phyloP scores from a whole-genome alignment of 2,113 vertebrate species.

The Nycticebus coucang region DNA sequence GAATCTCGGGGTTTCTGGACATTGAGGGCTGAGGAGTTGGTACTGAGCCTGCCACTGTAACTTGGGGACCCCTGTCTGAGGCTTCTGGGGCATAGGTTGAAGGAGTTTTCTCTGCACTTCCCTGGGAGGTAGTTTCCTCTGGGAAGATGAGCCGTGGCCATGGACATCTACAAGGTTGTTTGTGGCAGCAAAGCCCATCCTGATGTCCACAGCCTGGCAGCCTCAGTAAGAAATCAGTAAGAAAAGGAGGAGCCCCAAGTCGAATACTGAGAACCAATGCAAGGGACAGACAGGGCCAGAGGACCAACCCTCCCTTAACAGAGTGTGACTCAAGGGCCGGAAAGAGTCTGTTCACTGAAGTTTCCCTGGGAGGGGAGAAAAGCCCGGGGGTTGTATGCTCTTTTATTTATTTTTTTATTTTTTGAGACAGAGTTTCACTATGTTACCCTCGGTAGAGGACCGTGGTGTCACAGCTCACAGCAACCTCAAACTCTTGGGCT shows the following conservation, averaged over 20 bases:
- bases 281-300: fast-evolving
- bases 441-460: no score
- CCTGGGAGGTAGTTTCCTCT: no score
- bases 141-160: background rate
- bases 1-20: no score
- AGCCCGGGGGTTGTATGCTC: fast-evolving
- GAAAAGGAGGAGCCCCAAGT: fast-evolving
- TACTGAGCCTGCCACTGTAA: background rate
- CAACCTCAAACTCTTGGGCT: no score
- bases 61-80: background rate
- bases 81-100: background rate
- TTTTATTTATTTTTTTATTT: no score
- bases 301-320: background rate
- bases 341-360: background rate
- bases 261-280: fast-evolving
- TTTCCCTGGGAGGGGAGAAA: fast-evolving
- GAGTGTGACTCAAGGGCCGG: background rate
- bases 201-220: fast-evolving
- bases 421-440: no score
- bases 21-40: fast-evolving
- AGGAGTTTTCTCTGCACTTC: background rate
- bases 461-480: no score
- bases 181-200: fast-evolving
- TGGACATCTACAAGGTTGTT: fast-evolving
- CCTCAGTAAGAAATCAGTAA: background rate